Base-by-base conservation (phyloP, 2,888 invertebrate genomes). In the Nemoura dubitans region DNA sequence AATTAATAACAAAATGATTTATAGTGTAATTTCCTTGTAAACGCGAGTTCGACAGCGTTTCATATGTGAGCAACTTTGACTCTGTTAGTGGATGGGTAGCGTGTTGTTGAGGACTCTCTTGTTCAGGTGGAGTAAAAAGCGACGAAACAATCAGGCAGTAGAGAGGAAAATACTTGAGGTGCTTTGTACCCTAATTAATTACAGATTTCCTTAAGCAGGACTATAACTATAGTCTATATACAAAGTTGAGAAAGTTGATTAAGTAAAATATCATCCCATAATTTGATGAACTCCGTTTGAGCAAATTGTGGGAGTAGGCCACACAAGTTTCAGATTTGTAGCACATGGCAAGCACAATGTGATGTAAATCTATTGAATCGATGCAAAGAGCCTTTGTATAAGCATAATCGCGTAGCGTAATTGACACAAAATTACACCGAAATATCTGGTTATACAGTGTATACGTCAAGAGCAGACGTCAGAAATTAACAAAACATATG, bases 1-100 rank as follows among this genome's bases (percentile, higher is more conserved):
- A 59, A 59, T 59, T 59, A 59, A 59, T 59, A 59, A 59, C 59
- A 59, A 59, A 59, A 14, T 59, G 59, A 59, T 59, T 59, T 59
- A 59, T 59, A 59, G 14, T 14, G 21, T 21, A 59, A 59, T 59
- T 7, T 59, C 59, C 59, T 21, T 16, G 59, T 59, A 59, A 59
- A 59, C 59, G 59, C 59, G 16, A 59, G 59, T 59, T 59, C 59
- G 59, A 59, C 59, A 59, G 21, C 59, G 14, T 59, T 59, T 59
- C 59, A 59, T 2, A 21, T 59, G 59, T 59, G 59, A 59, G 59
- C 21, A 21, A 21, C 59, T 59, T 21, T 59, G 59, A 21, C 16
- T 3, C 36, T 10, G 10, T 36, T 36, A 36, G n/a, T n/a, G n/a
- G n/a, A n/a, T n/a, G n/a, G n/a, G n/a, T n/a, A n/a, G 36, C 59